A percentile compares a stretch with the other conserved stretches of the same genome.
Conservation (phyloP, 1,140 invertebrate genomes). For the Drosophila ironensis region DNA sequence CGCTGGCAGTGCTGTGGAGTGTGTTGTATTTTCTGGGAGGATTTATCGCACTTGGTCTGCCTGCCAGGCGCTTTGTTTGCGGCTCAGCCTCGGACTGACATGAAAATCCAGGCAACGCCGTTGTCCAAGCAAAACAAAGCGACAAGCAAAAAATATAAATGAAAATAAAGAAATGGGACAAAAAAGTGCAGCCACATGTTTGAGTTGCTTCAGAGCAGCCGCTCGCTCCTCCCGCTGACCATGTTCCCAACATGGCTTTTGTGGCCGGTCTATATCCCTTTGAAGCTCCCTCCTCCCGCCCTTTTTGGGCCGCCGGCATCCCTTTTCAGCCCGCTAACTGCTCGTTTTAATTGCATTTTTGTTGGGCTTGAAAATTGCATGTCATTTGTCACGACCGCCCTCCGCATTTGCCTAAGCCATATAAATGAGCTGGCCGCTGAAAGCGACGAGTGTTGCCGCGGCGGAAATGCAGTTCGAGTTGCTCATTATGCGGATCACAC, state of each 20-base stretch:
- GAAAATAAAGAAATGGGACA: slow-evolving; percentile 7
- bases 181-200: slow-evolving; percentile 72
- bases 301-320: slow-evolving; percentile 2
- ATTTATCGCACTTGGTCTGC: slow-evolving; percentile 75
- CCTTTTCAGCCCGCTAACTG: slow-evolving; percentile 28
- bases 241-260: slow-evolving; percentile 44
- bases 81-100: slow-evolving; percentile 62
- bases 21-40: slow-evolving; percentile 64
- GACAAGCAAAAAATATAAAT: neutral
- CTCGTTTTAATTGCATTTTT: slow-evolving; percentile 72
- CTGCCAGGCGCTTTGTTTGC: slow-evolving; percentile 65
- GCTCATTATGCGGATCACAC: slow-evolving; percentile 36
- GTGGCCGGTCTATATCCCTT: slow-evolving; percentile 33
- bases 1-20: slow-evolving; percentile 12
- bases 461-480: slow-evolving; percentile 24
- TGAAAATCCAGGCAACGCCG: slow-evolving; percentile 68
- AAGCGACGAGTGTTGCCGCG: slow-evolving; percentile 13
- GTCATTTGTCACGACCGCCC: slow-evolving; percentile 67
- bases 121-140: slow-evolving; percentile 21
- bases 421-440: slow-evolving; percentile 59
- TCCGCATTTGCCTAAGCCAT: slow-evolving; percentile 69
- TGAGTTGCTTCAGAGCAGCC: slow-evolving; percentile 20
- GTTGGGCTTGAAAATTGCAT: slow-evolving; percentile 68
- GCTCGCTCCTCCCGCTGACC: neutral
- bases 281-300: slow-evolving; percentile 25